phyloP scores from a whole-genome alignment of 2,888 invertebrate genomes.

The Acleris literana region DNA sequence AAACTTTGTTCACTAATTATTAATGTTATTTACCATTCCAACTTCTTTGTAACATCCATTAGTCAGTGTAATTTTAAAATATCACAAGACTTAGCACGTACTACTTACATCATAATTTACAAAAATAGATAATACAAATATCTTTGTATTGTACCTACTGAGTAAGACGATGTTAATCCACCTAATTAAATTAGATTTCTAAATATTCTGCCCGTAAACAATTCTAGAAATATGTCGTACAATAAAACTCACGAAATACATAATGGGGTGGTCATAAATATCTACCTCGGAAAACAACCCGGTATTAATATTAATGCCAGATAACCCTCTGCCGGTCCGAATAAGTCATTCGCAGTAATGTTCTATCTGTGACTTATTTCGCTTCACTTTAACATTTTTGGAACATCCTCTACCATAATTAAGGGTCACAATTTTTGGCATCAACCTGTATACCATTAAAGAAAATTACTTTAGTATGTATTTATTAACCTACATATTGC shows the following conservation, averaged over 20 bases:
- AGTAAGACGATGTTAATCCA: slow-evolving; percentile 1
- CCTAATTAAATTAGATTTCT: slow-evolving; percentile 34
- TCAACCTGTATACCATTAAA: too few relatives aligned
- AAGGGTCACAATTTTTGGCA: too few relatives aligned
- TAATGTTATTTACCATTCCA: too few relatives aligned
- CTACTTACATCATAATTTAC: too few relatives aligned
- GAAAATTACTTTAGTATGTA: too few relatives aligned
- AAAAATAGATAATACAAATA: too few relatives aligned
- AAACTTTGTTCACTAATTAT: too few relatives aligned
- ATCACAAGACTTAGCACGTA: too few relatives aligned
- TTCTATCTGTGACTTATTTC: slow-evolving; percentile 4
- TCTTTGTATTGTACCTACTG: background rate
- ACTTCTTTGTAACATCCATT: too few relatives aligned
- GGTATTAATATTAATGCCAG: slow-evolving; percentile 34
- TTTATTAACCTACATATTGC: too few relatives aligned
- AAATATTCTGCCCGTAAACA: slow-evolving; percentile 35
- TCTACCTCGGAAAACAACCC: slow-evolving; percentile 29
- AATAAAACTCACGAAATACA: slow-evolving; percentile 33
- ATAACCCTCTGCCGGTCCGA: slow-evolving; percentile 8
- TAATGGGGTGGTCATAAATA: slow-evolving; percentile 27
- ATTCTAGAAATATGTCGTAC: slow-evolving; percentile 31
- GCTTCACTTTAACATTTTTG: background rate
- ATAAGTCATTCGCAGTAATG: background rate
- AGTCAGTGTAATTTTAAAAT: too few relatives aligned
- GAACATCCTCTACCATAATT: background rate